Percentiles rank a stretch among this genome's conserved stretches.
phyloP scores from a whole-genome alignment of 2,888 invertebrate species.

The Patella depressa region DNA sequence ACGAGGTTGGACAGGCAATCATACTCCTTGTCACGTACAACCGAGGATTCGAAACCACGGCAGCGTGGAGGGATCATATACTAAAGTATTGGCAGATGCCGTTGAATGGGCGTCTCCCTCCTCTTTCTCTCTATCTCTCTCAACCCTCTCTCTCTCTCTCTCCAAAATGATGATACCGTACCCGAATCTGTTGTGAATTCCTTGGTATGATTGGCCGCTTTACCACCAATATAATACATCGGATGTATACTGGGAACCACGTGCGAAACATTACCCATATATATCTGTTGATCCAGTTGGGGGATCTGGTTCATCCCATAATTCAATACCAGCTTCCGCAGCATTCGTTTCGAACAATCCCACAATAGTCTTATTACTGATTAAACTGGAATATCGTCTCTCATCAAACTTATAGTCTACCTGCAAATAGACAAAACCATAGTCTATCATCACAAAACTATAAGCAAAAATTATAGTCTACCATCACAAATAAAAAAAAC shows the following conservation, averaged over 20 bases:
- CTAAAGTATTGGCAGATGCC: too few relatives aligned
- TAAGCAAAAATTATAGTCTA: constrained; percentile 18
- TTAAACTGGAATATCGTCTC: constrained; percentile 56
- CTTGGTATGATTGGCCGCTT: constrained; percentile 53
- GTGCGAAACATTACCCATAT: constrained; percentile 68
- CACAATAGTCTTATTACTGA: constrained; percentile 61
- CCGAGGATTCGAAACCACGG: too few relatives aligned
- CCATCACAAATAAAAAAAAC: constrained; percentile 24
- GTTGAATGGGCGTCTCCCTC: too few relatives aligned
- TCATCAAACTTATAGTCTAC: constrained; percentile 50
- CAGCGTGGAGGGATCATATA: too few relatives aligned
- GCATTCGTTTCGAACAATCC: constrained; percentile 58
- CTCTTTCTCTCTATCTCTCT: too few relatives aligned
- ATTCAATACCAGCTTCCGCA: constrained; percentile 48
- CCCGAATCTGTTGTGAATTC: constrained; percentile 61
- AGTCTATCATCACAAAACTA: neutral
- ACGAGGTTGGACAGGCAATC: too few relatives aligned
- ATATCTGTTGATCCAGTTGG: constrained; percentile 43
- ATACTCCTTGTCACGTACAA: too few relatives aligned
- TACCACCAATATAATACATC: constrained; percentile 57
- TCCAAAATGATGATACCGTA: constrained; percentile 22
- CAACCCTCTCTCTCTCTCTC: neutral
- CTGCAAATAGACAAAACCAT: constrained; percentile 31
- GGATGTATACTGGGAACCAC: constrained; percentile 67
- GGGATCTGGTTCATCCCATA: constrained; percentile 29